Evolutionary conservation across 2,888 invertebrate species (phyloP).

Genomic region (Allophyes oxyacanthae): DNA sequence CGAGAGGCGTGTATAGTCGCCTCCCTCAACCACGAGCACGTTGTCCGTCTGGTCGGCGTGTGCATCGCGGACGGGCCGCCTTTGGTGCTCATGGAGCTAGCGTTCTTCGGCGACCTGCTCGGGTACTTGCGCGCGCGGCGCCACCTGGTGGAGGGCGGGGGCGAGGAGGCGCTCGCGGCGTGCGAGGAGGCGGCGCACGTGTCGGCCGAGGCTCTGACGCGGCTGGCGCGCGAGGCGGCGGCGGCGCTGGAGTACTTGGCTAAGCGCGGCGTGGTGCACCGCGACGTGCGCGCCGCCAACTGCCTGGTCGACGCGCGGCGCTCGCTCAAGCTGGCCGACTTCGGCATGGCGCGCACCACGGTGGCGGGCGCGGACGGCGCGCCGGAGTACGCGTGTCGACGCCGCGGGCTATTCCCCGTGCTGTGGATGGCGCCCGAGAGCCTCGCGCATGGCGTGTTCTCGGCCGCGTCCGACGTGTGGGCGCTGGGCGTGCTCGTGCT

Average conservation of each 20-base stretch:
- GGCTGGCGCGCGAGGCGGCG: slow-evolving; percentile 53
- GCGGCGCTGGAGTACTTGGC: slow-evolving; percentile 88
- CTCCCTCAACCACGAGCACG: slow-evolving; percentile 94
- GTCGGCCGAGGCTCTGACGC: slow-evolving; percentile 68
- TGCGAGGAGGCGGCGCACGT: slow-evolving; percentile 82
- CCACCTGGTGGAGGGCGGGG: slow-evolving; percentile 91
- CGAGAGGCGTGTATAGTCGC: slow-evolving; percentile 97
- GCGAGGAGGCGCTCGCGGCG: slow-evolving; percentile 84
- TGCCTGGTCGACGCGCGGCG: slow-evolving; percentile 93
- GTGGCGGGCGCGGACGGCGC: slow-evolving; percentile 91
- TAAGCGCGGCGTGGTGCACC: slow-evolving; percentile 93
- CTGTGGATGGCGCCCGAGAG: slow-evolving; percentile 98
- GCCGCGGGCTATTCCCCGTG: slow-evolving; percentile 95
- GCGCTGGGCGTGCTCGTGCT: slow-evolving; percentile 95
- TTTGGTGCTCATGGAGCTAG: slow-evolving; percentile 96
- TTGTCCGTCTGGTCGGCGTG: slow-evolving; percentile 94
- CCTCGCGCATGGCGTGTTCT: slow-evolving; percentile 93
- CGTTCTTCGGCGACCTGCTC: slow-evolving; percentile 96
- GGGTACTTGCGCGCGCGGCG: slow-evolving; percentile 92
- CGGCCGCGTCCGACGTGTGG: slow-evolving; percentile 96
- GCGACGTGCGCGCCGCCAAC: slow-evolving; percentile 94
- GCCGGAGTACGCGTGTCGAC: slow-evolving; percentile 94
- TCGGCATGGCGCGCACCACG: slow-evolving; percentile 96
- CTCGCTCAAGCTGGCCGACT: slow-evolving; percentile 94
- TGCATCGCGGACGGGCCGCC: slow-evolving; percentile 94